Evolutionary conservation across 2,888 invertebrate genomes (phyloP), one percentile per base, ranked within the genome.

Genomic region (Exephanes ischioxanthus): DNA sequence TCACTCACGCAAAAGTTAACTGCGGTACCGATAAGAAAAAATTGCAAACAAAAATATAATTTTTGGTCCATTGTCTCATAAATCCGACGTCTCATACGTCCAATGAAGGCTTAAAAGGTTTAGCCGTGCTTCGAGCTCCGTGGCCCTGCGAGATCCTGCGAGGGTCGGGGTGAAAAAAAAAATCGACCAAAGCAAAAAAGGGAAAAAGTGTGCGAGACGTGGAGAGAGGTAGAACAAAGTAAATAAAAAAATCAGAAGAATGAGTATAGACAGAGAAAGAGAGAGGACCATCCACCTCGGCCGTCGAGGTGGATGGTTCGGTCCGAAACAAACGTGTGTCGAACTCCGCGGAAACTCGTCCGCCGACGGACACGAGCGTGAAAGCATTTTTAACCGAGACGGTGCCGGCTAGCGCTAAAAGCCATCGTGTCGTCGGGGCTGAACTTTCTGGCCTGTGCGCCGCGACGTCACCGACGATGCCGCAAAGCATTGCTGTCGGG

Each of bases 381-480:
- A 85, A 82, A 85, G 85, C 85, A 82, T 85, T 85, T 85, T 85
- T 85, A 79, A 79, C 41, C 75, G 85, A 85, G 79, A 67, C 79
- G 45, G 14, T 82, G 26, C 76, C 63, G 33, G 55, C 19, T 45
- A 73, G 63, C 81, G 66, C 70, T 85, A 85, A 85, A 85, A 85
- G 85, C 85, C 82, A 82, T 82, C 79, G 55, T 66, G 48, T 63
- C 79, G 71, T 79, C 71, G 73, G 45, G 63, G 22, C 82, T 71
- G 79, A 85, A 85, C 82, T 85, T 85, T 82, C 81, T 71, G 75
- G 81, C 85, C 85, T 78, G 84, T 75, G n/a, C 73, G 68, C 70
- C 63, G 55, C 22, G 72, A 77, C 77, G 70, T 51, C 73, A 63
- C 75, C 73, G 55, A 58, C 66, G 48, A 37, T 67, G 51, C 66